Percentiles rank a stretch among this genome's conserved stretches.
These are phyloP conservation scores for Trachymyrmex septentrionalis DNA, from an alignment of 1,140 invertebrate genomes.

Conservation along the genomic window DNA sequence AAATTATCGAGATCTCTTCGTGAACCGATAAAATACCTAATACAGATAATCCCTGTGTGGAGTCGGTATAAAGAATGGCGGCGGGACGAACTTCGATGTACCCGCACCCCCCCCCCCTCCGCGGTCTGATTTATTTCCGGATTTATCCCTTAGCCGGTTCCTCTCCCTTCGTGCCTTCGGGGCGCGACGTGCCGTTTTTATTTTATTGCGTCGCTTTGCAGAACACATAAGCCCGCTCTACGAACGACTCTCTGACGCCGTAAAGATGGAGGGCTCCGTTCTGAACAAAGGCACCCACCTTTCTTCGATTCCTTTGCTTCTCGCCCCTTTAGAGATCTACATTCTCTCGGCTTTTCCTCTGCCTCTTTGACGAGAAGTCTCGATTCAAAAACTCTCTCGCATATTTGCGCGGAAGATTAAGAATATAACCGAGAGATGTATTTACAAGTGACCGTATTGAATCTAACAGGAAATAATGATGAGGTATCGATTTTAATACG, in stretches of 20 bases:
- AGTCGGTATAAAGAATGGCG: constrained; percentile 26
- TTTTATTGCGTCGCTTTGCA: constrained; percentile 64
- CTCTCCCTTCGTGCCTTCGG: neutral
- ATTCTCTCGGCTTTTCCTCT: neutral
- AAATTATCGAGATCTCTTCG: constrained; percentile 34
- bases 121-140: constrained; percentile 67
- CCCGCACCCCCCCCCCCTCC: constrained; percentile 16
- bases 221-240: constrained; percentile 30
- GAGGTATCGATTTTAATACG: neutral
- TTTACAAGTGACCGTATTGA: neutral
- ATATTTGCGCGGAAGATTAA: constrained; percentile 30
- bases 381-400: neutral
- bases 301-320: neutral
- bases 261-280: constrained; percentile 31
- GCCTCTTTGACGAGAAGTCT: neutral
- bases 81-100: constrained; percentile 15
- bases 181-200: constrained; percentile 38
- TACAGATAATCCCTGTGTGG: constrained; percentile 37
- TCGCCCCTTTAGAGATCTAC: neutral
- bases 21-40: constrained; percentile 54
- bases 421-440: neutral
- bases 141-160: constrained; percentile 52
- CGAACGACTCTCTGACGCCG: constrained; percentile 30
- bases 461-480: neutral
- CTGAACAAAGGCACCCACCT: constrained; percentile 16